phyloP scores from a whole-genome alignment of 2,888 invertebrate species.

The Cheiracanthium punctorium region DNA sequence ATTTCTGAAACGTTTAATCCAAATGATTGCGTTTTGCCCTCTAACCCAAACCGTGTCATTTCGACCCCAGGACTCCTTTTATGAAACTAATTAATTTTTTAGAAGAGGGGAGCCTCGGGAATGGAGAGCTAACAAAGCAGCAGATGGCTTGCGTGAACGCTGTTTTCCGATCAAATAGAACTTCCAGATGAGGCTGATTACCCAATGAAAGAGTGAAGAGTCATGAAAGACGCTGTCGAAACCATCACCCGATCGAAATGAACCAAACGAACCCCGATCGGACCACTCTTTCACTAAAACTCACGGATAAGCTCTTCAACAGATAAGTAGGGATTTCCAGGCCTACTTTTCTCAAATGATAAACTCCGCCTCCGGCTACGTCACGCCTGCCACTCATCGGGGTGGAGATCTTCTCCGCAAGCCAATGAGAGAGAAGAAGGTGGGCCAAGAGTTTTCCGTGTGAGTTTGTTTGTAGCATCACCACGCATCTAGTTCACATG shows the following conservation, averaged over 20 bases:
- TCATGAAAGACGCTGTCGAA: constrained; percentile 63
- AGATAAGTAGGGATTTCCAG: constrained; percentile 55
- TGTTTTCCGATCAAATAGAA: constrained; percentile 61
- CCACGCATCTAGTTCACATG: constrained; percentile 63
- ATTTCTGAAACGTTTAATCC: constrained; percentile 16
- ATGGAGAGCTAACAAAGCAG: constrained; percentile 44
- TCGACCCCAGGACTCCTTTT: constrained; percentile 41
- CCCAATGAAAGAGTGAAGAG: constrained; percentile 41
- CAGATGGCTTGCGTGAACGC: constrained; percentile 52
- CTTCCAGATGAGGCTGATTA: constrained; percentile 48
- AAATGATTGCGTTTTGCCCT: constrained; percentile 2
- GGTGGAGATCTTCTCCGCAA: neutral
- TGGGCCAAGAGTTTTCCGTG: constrained; percentile 4
- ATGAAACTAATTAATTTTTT: constrained; percentile 57
- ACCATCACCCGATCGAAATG: constrained; percentile 52
- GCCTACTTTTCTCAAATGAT: constrained; percentile 15
- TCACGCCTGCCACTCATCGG: constrained; percentile 51
- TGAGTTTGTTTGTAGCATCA: constrained; percentile 22
- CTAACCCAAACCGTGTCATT: constrained; percentile 20
- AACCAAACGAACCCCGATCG: constrained; percentile 48
- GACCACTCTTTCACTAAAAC: constrained; percentile 49
- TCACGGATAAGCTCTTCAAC: constrained; percentile 61
- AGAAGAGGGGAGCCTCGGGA: neutral
- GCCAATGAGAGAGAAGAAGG: constrained; percentile 45
- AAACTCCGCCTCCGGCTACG: constrained; percentile 41